phyloP scores from a whole-genome alignment of 2,113 vertebrate genomes.

The Mesocricetus auratus region DNA sequence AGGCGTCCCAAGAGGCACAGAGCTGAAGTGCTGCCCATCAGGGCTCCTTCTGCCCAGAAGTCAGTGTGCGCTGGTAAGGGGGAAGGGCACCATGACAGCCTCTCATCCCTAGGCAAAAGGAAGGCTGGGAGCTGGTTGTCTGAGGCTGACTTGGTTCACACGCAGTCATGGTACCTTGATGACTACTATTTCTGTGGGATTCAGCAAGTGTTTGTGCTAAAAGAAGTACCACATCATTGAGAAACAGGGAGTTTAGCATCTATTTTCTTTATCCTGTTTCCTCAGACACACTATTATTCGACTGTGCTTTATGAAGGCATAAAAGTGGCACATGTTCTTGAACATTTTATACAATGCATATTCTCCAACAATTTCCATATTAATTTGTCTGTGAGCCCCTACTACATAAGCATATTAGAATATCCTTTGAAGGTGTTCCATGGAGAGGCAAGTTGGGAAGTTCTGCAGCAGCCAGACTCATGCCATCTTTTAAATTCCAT shows the following conservation, averaged over 20 bases:
- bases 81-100: background rate
- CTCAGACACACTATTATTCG: background rate
- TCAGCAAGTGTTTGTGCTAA: background rate
- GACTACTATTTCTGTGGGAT: background rate
- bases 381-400: background rate
- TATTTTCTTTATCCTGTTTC: background rate
- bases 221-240: background rate
- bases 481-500: background rate
- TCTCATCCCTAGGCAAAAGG: background rate
- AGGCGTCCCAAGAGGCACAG: background rate
- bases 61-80: too few species aligned
- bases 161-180: background rate
- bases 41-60: background rate
- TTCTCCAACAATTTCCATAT: background rate
- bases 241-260: background rate
- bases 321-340: background rate
- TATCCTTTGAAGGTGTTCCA: background rate
- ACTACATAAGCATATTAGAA: background rate
- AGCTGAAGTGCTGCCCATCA: background rate
- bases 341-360: background rate
- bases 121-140: background rate
- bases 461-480: background rate
- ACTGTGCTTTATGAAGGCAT: constrained; percentile 12
- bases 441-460: background rate
- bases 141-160: background rate